Evolutionary conservation across 2,797 vertebrate genomes (phyloP), one percentile per base, ranked within the genome.

Genomic region (Hybognathus amarus): DNA sequence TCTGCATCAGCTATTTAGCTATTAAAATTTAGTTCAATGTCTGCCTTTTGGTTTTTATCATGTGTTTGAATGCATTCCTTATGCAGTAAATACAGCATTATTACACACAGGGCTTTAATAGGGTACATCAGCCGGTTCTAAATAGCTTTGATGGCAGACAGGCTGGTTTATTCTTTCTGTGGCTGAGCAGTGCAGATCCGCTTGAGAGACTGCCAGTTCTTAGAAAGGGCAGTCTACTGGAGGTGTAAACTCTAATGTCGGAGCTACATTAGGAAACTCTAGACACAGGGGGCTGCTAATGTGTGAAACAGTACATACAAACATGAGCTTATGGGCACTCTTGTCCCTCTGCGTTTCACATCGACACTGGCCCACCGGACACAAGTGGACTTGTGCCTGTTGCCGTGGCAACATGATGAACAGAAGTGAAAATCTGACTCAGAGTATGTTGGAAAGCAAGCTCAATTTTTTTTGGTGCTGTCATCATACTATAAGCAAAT

Each of bases 351-450:
- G 13, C 64, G 27, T 85, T 82, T 40, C 66, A 71, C 70, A 63
- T 71, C 78, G 78, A 81, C 64, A 84, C 88, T 52, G 82, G 69
- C 84, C 84, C 83, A 88, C 80, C 87, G 78, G 83, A 92, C 91
- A 89, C 91, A 90, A 84, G 90, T 92, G 91, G 88, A 91, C 89
- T 86, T 83, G 22, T 88, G 87, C 88, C 92, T 90, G 95, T 95
- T 94, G 92, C 94, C 92, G 89, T 92, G 93, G 94, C 91, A 94
- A 95, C 95, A 77, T 89, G 81, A 88, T 87, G 86, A 91, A 87
- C 38, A 24, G 82, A 86, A 87, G 67, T 77, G 88, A 87, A 71
- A 85, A 59, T 80, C 85, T 24, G 71, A 71, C 54, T 80, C 71
- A 1, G 64, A 67, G 20, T 52, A 38, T 63, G 66, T 70, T 70